A percentile compares a stretch with the other conserved stretches of the same genome.
These are phyloP conservation scores for Odontomachus brunneus DNA, from an alignment of 1,140 invertebrate species.

Conservation along the genomic window DNA sequence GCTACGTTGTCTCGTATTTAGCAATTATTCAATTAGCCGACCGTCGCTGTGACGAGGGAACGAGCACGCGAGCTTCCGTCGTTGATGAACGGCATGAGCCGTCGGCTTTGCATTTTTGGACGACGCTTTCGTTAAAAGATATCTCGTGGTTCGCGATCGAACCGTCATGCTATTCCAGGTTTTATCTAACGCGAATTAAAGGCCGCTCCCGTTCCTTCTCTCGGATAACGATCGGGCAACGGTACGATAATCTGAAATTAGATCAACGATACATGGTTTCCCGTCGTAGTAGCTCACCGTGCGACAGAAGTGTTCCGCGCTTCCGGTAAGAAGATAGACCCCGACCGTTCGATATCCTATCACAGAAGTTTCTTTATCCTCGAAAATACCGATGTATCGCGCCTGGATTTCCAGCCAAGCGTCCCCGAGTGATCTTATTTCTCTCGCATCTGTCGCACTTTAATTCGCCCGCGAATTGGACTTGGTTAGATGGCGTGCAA, in stretches of 20 bases:
- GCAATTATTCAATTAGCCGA: constrained; percentile 51
- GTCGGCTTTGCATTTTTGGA: background rate
- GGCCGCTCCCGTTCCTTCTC: background rate
- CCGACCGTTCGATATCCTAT: constrained; percentile 49
- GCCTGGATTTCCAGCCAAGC: constrained; percentile 15
- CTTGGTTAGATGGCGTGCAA: too few relatives aligned
- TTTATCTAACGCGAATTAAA: background rate
- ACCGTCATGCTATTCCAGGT: background rate
- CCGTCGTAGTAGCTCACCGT: constrained; percentile 7
- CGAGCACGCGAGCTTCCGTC: background rate
- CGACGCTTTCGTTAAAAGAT: background rate
- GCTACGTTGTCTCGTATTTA: constrained; percentile 42
- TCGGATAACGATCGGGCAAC: constrained; percentile 9
- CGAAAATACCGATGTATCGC: constrained; percentile 38
- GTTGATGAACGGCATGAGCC: background rate
- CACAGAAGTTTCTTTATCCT: constrained; percentile 35
- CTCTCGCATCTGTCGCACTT: constrained; percentile 9
- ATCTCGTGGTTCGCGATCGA: background rate
- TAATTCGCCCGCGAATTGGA: too few relatives aligned
- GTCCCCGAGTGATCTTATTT: constrained; percentile 32
- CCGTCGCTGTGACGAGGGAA: constrained; percentile 1
- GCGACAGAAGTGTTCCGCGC: constrained; percentile 3
- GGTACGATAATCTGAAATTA: constrained; percentile 31
- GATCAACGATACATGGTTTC: background rate
- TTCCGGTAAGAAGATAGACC: constrained; percentile 50